Conservation (phyloP, 2,797 vertebrate genomes). For the Antrozous pallidus region DNA sequence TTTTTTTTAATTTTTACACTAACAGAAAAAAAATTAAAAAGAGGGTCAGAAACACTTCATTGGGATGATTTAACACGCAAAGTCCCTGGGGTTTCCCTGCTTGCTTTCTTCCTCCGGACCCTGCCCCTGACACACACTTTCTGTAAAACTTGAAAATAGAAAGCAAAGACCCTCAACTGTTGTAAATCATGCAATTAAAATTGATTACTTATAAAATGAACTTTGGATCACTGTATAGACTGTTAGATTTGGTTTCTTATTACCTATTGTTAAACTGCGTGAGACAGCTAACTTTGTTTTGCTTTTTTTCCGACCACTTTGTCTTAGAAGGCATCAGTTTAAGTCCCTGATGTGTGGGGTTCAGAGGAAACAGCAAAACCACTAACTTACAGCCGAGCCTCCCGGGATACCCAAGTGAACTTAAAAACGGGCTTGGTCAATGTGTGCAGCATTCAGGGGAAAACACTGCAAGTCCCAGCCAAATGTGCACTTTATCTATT, state of each 20-base stretch:
- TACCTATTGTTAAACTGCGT: conserved; percentile 92
- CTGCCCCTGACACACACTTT: conserved; percentile 80
- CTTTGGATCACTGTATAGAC: conserved; percentile 91
- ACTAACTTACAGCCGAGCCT: neutral
- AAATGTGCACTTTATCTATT: neutral
- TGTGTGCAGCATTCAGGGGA: neutral
- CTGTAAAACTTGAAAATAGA: conserved; percentile 89
- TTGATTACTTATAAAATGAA: conserved; percentile 91
- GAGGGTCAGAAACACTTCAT: conserved; percentile 85
- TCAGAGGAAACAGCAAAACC: neutral
- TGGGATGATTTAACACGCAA: conserved; percentile 84
- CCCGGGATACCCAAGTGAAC: neutral
- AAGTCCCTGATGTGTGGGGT: neutral
- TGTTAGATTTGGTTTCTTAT: conserved; percentile 91
- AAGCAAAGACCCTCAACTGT: conserved; percentile 88
- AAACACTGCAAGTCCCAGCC: neutral
- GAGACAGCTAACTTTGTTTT: conserved; percentile 82
- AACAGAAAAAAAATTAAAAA: conserved; percentile 84
- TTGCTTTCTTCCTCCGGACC: conserved; percentile 82
- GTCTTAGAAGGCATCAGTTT: neutral
- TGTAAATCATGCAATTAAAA: conserved; percentile 91
- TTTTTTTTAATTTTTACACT: conserved; percentile 89
- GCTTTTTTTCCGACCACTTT: conserved; percentile 34
- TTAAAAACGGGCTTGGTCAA: neutral
- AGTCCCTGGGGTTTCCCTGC: conserved; percentile 83